Evolutionary conservation across 2,888 invertebrate genomes (phyloP).

Genomic region (Dryobotodes eremita): DNA sequence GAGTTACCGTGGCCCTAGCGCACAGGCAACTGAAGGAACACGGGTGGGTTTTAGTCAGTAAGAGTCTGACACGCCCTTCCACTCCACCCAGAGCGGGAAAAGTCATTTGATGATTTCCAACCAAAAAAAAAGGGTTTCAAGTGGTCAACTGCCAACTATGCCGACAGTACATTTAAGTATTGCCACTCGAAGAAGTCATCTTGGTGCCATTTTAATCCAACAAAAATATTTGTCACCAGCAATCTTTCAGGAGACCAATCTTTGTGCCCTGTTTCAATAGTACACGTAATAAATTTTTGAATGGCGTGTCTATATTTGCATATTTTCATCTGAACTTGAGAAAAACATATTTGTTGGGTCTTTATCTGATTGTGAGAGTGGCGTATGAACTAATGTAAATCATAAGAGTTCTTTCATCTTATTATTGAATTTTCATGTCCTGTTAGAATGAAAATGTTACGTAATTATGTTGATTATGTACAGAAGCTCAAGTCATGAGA

Average conservation of each 20-base stretch:
- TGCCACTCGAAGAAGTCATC: too few relatives aligned
- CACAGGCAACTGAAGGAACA: too few relatives aligned
- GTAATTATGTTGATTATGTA: too few relatives aligned
- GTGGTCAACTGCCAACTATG: too few relatives aligned
- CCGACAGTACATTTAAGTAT: too few relatives aligned
- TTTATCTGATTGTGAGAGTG: conserved; percentile 33
- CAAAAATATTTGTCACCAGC: background rate
- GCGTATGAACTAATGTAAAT: conserved; percentile 10
- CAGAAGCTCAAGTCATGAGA: background rate
- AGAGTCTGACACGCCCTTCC: too few relatives aligned
- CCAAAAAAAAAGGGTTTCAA: too few relatives aligned
- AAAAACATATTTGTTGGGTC: conserved; percentile 41
- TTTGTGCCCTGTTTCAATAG: conserved; percentile 13
- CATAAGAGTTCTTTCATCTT: conserved; percentile 16
- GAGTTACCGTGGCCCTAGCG: too few relatives aligned
- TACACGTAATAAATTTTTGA: conserved; percentile 19
- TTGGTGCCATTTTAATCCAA: too few relatives aligned
- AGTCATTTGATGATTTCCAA: too few relatives aligned
- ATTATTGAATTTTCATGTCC: background rate
- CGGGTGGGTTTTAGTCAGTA: too few relatives aligned
- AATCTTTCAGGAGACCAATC: conserved; percentile 4
- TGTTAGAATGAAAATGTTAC: background rate
- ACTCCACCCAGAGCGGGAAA: too few relatives aligned
- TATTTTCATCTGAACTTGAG: conserved; percentile 7
- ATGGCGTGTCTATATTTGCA: conserved; percentile 30